Conservation (phyloP, 2,797 vertebrate genomes). For the Bradypodion pumilum region DNA sequence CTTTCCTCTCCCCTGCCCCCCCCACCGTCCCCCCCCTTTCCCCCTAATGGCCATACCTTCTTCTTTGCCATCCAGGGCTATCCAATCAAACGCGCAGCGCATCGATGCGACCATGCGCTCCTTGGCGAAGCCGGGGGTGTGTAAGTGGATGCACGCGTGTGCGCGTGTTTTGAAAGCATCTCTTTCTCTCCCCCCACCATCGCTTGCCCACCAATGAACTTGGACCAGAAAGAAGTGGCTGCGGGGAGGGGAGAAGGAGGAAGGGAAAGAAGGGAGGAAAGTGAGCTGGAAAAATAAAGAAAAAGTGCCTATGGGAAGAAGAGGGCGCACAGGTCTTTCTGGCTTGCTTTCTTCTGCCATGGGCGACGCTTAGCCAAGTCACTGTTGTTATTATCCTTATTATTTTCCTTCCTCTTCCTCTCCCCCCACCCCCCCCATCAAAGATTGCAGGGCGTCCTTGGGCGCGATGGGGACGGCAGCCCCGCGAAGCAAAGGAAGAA, state of each 20-base stretch:
- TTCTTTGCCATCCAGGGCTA: conserved; percentile 89
- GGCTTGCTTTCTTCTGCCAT: background rate
- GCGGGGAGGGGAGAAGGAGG: background rate
- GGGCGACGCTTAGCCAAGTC: background rate
- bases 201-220: conserved; percentile 54
- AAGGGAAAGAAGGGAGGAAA: background rate
- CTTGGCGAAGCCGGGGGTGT: conserved; percentile 5
- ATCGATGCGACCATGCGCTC: conserved; percentile 85
- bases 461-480: background rate
- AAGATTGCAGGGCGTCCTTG: background rate
- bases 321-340: background rate
- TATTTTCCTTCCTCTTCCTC: too few species aligned
- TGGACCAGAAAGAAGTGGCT: conserved; percentile 37
- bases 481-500: background rate
- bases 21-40: too few species aligned
- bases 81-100: conserved; percentile 93
- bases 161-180: too few species aligned
- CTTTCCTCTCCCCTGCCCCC: background rate
- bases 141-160: background rate
- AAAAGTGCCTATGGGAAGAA: too few species aligned
- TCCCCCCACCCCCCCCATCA: too few species aligned
- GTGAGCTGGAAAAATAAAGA: background rate
- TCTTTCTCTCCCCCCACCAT: background rate
- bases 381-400: too few species aligned
- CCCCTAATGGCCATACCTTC: conserved; percentile 79